Evolutionary conservation across 2,797 vertebrate species (phyloP), one percentile per base, ranked within the genome.

Genomic region (Schizopygopsis malacanthus): DNA sequence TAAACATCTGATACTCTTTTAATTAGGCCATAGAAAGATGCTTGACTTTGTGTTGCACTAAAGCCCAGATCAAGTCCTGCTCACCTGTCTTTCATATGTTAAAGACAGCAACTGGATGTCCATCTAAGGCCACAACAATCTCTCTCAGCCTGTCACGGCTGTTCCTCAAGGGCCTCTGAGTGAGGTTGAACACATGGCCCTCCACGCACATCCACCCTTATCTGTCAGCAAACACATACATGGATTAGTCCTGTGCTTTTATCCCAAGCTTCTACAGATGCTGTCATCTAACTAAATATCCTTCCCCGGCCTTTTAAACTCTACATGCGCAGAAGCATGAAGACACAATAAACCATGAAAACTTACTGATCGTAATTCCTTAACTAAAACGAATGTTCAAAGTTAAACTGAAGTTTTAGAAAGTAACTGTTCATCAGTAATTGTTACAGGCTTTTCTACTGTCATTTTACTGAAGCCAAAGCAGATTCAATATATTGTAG

Each of bases 151-250:
- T 76, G 70, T 56, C 63, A 83, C 22, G 12, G 41, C 13, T 69
- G 77, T 72, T 72, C 37, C n/a, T 82, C 33, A 20, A 75, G 45
- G 56, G 75, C 37, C 56, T 67, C 72, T n/a, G 61, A 79, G 61
- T 81, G 77, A 75, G 37, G 41, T 4, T 79, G 47, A 73, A 67
- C 85, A 88, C 72, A 88, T 82, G 82, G 82, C 45, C 45, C 22
- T 82, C 28, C 69, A 70, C 20, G 1, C 22, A 79, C 56, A 86
- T 39, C 28, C 70, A 54, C 33, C 69, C 70, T 85, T 76, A 70
- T 85, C 82, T 83, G 75, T 85, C 79, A 80, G 56, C 25, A 43
- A 82, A 47, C 25, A 72, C 33, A 37, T 39, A 39, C 69, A 37
- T 47, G 52, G 69, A n/a, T 85, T 61, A 80, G 71, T n/a, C 25